phyloP scores from a whole-genome alignment of 2,888 invertebrate genomes.

The Isoperla grammatica region DNA sequence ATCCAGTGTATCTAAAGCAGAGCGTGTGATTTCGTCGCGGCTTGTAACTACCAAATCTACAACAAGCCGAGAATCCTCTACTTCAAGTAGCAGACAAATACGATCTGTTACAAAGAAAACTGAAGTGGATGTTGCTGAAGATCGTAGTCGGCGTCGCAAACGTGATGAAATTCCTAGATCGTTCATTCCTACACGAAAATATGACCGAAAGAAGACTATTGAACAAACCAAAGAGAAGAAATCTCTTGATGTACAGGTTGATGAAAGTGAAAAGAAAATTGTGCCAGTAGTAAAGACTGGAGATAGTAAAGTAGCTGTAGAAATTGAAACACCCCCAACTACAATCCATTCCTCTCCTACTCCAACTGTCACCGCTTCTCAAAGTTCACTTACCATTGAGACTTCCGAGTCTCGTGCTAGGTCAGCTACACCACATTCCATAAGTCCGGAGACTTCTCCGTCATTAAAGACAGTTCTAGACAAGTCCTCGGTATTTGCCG shows the following conservation, averaged over 20 bases:
- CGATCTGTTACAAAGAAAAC: background rate
- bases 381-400: background rate
- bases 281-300: background rate
- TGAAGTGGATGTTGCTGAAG: background rate
- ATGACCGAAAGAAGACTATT: background rate
- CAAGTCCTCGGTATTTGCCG: conserved; percentile 18
- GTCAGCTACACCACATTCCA: conserved; percentile 15
- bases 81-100: background rate
- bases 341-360: background rate
- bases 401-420: background rate
- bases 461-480: conserved; percentile 25
- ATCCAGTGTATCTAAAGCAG: background rate
- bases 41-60: background rate
- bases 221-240: conserved; percentile 5
- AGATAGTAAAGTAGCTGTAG: background rate
- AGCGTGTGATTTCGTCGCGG: background rate
- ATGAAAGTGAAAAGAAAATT: background rate
- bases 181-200: conserved; percentile 1
- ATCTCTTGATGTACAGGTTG: background rate
- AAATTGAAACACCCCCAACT: background rate
- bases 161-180: conserved; percentile 11
- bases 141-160: conserved; percentile 4
- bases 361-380: background rate
- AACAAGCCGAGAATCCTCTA: background rate
- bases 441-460: conserved; percentile 28